These are phyloP conservation scores for Caenorhabditis sp. DNA, from an alignment of 2,888 invertebrate genomes.

Conservation along the genomic window DNA sequence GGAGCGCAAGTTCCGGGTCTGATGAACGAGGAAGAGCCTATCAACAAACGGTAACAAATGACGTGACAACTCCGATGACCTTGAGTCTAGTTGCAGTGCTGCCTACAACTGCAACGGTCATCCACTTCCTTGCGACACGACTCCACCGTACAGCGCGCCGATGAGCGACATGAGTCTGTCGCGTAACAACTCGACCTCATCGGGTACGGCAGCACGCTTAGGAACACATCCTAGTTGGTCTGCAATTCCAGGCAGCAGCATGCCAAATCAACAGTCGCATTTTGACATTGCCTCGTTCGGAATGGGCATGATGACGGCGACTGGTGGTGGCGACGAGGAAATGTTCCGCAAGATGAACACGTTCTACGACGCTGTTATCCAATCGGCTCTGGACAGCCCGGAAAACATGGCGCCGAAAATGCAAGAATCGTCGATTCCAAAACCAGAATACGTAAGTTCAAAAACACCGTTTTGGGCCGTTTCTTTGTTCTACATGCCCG, in stretches of 20 bases:
- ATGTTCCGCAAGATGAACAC: conserved; percentile 54
- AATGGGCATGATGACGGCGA: conserved; percentile 55
- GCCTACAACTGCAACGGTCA: conserved; percentile 56
- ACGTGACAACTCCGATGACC: neutral
- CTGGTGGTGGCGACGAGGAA: conserved; percentile 55
- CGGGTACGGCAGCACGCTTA: conserved; percentile 18
- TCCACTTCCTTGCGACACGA: conserved; percentile 37
- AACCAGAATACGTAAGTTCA: conserved; percentile 51
- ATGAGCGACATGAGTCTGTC: conserved; percentile 53
- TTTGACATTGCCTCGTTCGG: conserved; percentile 53
- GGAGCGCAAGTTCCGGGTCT: conserved; percentile 34
- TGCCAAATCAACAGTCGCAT: conserved; percentile 26
- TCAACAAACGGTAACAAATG: conserved; percentile 46
- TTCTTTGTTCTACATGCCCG: too few relatives aligned
- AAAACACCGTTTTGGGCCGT: too few relatives aligned
- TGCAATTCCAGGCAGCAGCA: conserved; percentile 38
- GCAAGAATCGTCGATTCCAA: conserved; percentile 21
- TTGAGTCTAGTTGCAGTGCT: too few relatives aligned
- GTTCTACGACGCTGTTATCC: conserved; percentile 53
- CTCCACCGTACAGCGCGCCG: conserved; percentile 46
- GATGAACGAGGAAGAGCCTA: conserved; percentile 56
- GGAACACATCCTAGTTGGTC: conserved; percentile 15
- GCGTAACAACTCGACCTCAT: conserved; percentile 50
- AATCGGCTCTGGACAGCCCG: conserved; percentile 56
- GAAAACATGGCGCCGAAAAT: conserved; percentile 42